phyloP scores from a whole-genome alignment of 2,797 vertebrate genomes.

The Gallinago nigripennis region DNA sequence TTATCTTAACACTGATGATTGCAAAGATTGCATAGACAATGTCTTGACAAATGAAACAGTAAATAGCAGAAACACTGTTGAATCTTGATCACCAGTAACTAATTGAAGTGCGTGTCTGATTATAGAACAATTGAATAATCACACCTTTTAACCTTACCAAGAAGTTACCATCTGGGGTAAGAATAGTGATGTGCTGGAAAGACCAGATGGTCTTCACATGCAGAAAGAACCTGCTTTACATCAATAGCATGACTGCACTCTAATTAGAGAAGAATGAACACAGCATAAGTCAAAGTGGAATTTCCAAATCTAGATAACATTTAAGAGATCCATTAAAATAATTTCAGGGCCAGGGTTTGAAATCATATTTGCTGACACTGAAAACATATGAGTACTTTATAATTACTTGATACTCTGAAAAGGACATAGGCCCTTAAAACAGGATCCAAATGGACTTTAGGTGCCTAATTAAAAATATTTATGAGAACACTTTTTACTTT shows the following conservation, averaged over 20 bases:
- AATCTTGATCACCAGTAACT: not conserved
- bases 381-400: not conserved
- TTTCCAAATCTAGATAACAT: not conserved
- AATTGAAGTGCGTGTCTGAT: not conserved
- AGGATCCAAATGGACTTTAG: not conserved
- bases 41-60: not conserved
- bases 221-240: constrained; percentile 4
- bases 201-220: constrained; percentile 16
- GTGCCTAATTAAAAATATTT: not conserved
- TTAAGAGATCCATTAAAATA: not conserved
- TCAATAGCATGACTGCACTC: not conserved
- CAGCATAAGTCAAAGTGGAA: not conserved
- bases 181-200: not conserved
- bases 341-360: not conserved
- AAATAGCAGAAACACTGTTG: not conserved
- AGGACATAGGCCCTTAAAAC: not conserved
- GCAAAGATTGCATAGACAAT: not conserved
- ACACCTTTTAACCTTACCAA: constrained; percentile 19
- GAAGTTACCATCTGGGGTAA: constrained; percentile 35
- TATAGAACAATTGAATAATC: constrained; percentile 22
- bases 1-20: not conserved
- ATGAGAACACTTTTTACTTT: not conserved
- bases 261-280: constrained; percentile 22
- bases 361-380: not conserved
- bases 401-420: not conserved